A percentile compares a stretch with the other conserved stretches of the same genome.
phyloP scores from a whole-genome alignment of 2,888 invertebrate genomes.

The Rosalia funebris region DNA sequence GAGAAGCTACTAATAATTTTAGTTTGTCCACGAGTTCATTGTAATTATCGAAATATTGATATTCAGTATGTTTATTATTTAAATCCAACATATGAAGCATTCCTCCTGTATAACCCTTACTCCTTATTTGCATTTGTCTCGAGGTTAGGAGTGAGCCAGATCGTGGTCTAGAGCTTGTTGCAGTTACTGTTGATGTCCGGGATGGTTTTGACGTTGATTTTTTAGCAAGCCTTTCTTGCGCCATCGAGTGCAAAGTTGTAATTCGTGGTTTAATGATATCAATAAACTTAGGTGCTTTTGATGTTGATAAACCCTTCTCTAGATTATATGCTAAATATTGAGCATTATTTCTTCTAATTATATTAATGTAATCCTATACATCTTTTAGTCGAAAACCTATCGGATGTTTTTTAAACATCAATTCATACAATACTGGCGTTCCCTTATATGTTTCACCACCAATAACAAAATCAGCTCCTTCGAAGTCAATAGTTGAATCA shows the following conservation, averaged over 20 bases:
- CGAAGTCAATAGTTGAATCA: slow-evolving; percentile 3
- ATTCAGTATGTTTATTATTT: slow-evolving; percentile 8
- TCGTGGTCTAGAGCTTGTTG: neutral
- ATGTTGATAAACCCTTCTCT: neutral
- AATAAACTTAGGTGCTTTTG: neutral
- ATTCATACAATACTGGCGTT: slow-evolving; percentile 19
- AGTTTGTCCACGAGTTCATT: slow-evolving; percentile 51
- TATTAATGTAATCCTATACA: slow-evolving; percentile 3
- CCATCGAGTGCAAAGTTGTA: neutral
- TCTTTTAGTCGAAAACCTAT: neutral
- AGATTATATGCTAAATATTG: slow-evolving; percentile 1
- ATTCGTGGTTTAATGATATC: slow-evolving; percentile 1
- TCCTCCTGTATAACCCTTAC: too few relatives aligned
- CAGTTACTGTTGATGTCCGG: neutral
- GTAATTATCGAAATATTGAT: slow-evolving; percentile 31
- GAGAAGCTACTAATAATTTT: slow-evolving; percentile 46
- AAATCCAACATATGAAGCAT: neutral
- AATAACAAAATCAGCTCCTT: slow-evolving; percentile 4
- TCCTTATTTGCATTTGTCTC: neutral
- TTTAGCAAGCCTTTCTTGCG: neutral
- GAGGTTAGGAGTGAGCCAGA: neutral
- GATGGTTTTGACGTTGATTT: neutral
- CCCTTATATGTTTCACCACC: neutral
- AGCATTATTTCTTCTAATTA: slow-evolving; percentile 9
- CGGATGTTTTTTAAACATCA: slow-evolving; percentile 19